Percentiles rank a stretch among this genome's conserved stretches.
Conservation (phyloP, 2,888 invertebrate species). For the Ochropleura leucogaster region DNA sequence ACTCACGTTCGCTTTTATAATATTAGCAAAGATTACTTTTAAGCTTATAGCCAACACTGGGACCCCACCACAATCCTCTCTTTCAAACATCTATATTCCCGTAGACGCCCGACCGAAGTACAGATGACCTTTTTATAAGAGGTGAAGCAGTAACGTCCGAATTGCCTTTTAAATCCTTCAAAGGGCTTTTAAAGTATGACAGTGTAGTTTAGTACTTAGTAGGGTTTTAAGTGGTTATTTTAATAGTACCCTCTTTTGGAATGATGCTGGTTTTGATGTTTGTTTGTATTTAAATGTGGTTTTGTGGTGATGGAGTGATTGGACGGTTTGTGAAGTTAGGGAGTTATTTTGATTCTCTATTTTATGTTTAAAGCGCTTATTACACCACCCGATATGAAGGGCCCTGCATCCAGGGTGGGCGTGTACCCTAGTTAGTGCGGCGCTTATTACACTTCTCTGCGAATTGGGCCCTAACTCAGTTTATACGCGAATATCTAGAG, state of each 20-base stretch:
- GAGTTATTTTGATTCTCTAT: background rate
- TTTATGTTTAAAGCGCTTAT: too few species aligned
- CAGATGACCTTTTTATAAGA: constrained; percentile 80
- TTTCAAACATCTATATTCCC: constrained; percentile 79
- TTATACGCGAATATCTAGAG: too few species aligned
- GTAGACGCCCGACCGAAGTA: constrained; percentile 67
- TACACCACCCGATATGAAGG: too few species aligned
- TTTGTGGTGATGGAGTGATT: constrained; percentile 9
- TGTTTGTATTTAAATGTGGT: constrained; percentile 46
- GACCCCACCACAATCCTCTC: constrained; percentile 58
- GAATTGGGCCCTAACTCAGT: too few species aligned
- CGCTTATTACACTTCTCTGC: too few species aligned
- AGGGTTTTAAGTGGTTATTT: constrained; percentile 51
- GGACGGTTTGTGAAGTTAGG: background rate
- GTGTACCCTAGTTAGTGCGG: too few species aligned
- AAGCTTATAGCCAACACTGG: constrained; percentile 39
- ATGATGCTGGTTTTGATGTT: constrained; percentile 51
- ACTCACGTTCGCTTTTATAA: too few species aligned
- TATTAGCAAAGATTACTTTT: too few species aligned
- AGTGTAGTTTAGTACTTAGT: constrained; percentile 68
- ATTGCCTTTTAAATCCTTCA: constrained; percentile 76
- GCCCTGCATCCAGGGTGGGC: too few species aligned
- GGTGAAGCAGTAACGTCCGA: constrained; percentile 68
- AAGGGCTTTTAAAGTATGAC: constrained; percentile 70
- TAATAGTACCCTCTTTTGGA: constrained; percentile 51